Evolutionary conservation across 1,140 invertebrate species (phyloP).

Genomic region (Heterodera schachtii): DNA sequence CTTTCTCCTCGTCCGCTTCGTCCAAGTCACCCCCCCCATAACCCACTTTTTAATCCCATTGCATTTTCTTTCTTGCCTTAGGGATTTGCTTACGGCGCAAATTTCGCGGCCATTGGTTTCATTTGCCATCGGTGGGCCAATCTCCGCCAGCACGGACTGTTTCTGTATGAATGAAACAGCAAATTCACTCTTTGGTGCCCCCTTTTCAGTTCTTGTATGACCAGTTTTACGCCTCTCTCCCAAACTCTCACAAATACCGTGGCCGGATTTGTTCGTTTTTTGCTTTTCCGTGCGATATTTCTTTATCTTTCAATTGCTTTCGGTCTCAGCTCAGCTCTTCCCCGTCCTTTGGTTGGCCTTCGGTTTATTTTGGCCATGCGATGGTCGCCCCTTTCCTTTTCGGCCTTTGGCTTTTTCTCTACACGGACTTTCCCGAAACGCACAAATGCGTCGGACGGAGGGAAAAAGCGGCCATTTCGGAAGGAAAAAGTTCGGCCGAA

Average conservation of each 20-base stretch:
- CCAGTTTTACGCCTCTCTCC: conserved; percentile 11
- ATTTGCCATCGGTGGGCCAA: conserved; percentile 48
- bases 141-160: conserved; percentile 44
- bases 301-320: too few relatives aligned
- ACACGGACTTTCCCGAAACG: conserved; percentile 44
- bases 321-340: conserved; percentile 18
- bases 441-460: conserved; percentile 30
- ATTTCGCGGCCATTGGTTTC: conserved; percentile 44
- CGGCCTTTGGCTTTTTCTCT: conserved; percentile 41
- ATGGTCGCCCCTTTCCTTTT: conserved; percentile 22
- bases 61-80: conserved; percentile 13
- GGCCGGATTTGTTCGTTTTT: conserved; percentile 6
- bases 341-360: conserved; percentile 43
- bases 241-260: conserved; percentile 12
- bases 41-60: not conserved
- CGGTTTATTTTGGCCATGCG: conserved; percentile 26
- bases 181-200: not conserved
- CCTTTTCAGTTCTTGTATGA: conserved; percentile 18
- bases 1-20: conserved; percentile 37
- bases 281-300: conserved; percentile 3
- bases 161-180: conserved; percentile 15
- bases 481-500: conserved; percentile 37
- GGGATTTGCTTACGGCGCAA: conserved; percentile 43
- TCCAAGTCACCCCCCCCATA: conserved; percentile 22
- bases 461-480: conserved; percentile 31